Percentiles rank a stretch among this genome's conserved stretches.
Conservation (phyloP, 2,797 vertebrate genomes). For the Tapirus indicus region DNA sequence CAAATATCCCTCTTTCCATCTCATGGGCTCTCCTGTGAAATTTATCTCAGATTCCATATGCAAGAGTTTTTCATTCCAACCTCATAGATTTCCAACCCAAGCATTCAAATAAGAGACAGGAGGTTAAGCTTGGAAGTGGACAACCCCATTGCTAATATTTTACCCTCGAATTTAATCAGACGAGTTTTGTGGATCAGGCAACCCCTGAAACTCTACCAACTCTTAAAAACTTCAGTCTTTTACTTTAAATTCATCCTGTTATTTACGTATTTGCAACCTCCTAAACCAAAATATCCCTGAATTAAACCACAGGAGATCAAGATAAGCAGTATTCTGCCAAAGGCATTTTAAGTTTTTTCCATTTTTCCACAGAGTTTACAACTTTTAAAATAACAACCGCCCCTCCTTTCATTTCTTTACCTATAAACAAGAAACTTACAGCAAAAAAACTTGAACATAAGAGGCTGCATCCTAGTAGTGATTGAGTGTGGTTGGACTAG, state of each 20-base stretch:
- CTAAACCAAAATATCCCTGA: not conserved
- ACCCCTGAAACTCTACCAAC: not conserved
- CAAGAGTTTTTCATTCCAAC: not conserved
- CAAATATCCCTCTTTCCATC: not conserved
- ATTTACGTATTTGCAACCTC: constrained; percentile 8
- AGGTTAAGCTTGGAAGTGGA: not conserved
- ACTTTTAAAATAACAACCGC: constrained; percentile 61
- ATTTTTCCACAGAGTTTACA: constrained; percentile 25
- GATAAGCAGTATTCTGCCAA: not conserved
- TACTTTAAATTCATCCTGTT: not conserved
- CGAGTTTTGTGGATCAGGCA: not conserved
- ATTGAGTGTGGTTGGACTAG: constrained; percentile 22
- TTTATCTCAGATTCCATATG: not conserved
- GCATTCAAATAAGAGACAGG: not conserved
- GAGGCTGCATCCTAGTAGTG: constrained; percentile 58
- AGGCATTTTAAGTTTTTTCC: not conserved
- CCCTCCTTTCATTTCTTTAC: constrained; percentile 14
- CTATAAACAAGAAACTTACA: constrained; percentile 54
- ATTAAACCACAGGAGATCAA: constrained; percentile 33
- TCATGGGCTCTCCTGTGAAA: not conserved
- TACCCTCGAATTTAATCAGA: not conserved
- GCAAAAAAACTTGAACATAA: constrained; percentile 72
- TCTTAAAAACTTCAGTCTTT: constrained; percentile 22
- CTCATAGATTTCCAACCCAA: not conserved
- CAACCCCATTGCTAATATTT: not conserved